Conservation (phyloP, 2,888 invertebrate genomes). For the Capitulum mitella region DNA sequence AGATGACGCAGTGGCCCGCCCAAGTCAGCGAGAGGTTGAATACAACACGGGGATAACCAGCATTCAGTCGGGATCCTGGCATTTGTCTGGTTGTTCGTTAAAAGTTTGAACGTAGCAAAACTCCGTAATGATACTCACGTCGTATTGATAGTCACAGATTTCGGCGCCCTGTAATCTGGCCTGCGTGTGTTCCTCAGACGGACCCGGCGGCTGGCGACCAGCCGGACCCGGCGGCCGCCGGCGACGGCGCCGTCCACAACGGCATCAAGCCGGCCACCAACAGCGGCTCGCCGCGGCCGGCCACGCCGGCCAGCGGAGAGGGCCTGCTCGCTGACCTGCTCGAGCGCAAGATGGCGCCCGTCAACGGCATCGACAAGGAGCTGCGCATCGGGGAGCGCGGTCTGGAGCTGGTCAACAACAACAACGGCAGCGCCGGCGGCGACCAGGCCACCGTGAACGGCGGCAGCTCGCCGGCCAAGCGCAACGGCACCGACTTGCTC, state of each 20-base stretch:
- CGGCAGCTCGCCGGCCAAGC: constrained; percentile 32
- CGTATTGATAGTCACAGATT: no score
- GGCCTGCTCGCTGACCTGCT: constrained; percentile 71
- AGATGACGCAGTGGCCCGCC: no score
- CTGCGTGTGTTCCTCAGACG: no score
- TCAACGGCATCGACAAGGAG: constrained; percentile 44
- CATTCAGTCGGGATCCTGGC: no score
- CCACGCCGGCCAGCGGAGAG: constrained; percentile 35
- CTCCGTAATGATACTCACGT: no score
- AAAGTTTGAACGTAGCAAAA: no score
- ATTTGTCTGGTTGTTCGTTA: no score
- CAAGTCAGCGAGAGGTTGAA: no score
- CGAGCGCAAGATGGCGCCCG: constrained; percentile 59
- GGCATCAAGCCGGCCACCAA: constrained; percentile 27
- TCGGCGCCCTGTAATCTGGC: no score
- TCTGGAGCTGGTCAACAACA: constrained; percentile 49
- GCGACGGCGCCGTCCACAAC: constrained; percentile 25
- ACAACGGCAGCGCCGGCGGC: constrained; percentile 31
- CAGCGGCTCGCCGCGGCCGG: constrained; percentile 29
- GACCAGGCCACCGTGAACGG: constrained; percentile 29
- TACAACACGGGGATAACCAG: no score
- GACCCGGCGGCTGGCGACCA: constrained; percentile 17
- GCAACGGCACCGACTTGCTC: constrained; percentile 33
- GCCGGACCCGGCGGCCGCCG: constrained; percentile 23
- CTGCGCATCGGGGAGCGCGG: constrained; percentile 54